phyloP scores from a whole-genome alignment of 2,888 invertebrate species.

The Laothoe populi region DNA sequence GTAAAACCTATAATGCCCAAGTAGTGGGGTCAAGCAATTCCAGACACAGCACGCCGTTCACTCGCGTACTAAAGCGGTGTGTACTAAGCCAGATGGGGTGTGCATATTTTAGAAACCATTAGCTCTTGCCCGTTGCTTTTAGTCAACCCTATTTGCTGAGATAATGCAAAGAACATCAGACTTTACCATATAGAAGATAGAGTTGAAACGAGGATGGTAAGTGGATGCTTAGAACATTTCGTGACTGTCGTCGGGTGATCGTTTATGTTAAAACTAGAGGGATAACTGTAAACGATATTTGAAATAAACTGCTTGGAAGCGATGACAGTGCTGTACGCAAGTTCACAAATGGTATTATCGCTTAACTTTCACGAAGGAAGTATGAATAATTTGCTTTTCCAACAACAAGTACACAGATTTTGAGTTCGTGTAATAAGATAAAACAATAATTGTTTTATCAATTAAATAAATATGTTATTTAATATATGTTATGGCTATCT shows the following conservation, averaged over 20 bases:
- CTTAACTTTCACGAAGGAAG: not conserved
- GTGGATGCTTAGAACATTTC: not conserved
- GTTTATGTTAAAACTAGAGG: not conserved
- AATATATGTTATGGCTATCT: too few relatives aligned
- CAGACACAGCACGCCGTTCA: not conserved
- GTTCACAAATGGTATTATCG: not conserved
- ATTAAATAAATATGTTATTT: too few relatives aligned
- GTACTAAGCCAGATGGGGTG: slow-evolving; percentile 37
- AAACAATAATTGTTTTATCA: too few relatives aligned
- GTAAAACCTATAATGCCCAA: not conserved
- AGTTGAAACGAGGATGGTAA: not conserved
- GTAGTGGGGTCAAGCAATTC: not conserved
- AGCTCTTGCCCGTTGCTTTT: slow-evolving; percentile 33
- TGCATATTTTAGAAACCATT: slow-evolving; percentile 46
- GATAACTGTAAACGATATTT: not conserved
- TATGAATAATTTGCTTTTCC: not conserved
- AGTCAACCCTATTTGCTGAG: not conserved
- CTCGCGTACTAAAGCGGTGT: slow-evolving; percentile 19
- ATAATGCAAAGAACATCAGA: not conserved
- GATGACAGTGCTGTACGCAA: not conserved
- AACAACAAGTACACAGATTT: too few relatives aligned
- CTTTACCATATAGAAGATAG: not conserved
- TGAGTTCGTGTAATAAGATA: too few relatives aligned
- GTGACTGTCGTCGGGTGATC: slow-evolving; percentile 1
- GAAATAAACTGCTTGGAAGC: not conserved